Percentiles rank a stretch among this genome's conserved stretches.
Evolutionary conservation across 2,113 vertebrate genomes (phyloP).

Genomic region (Dicerorhinus sumatrensis): DNA sequence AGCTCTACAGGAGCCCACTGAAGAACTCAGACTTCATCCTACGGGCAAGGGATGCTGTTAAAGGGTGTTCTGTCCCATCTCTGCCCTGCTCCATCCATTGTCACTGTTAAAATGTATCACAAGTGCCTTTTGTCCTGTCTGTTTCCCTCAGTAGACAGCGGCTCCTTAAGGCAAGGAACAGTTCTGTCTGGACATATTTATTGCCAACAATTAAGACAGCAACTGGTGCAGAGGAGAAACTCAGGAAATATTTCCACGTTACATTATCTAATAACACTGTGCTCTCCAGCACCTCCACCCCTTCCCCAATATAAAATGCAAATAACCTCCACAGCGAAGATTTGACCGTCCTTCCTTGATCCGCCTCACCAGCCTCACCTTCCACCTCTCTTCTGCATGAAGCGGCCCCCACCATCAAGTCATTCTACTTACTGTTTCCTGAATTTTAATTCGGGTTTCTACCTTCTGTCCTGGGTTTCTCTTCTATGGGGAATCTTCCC

Average conservation of each 20-base stretch:
- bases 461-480: background rate
- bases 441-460: fast-evolving
- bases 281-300: background rate
- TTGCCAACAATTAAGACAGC: fast-evolving
- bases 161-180: background rate
- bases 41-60: fast-evolving
- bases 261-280: fast-evolving
- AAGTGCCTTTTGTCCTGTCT: fast-evolving
- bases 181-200: fast-evolving
- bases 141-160: background rate
- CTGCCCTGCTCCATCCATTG: fast-evolving
- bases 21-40: background rate
- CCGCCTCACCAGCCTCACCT: fast-evolving
- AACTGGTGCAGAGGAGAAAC: fast-evolving
- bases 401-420: fast-evolving
- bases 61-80: fast-evolving
- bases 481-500: background rate
- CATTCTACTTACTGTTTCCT: fast-evolving
- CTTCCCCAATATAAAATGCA: fast-evolving
- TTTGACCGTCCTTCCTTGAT: fast-evolving
- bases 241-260: fast-evolving
- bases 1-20: fast-evolving
- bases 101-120: too few species aligned
- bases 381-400: fast-evolving
- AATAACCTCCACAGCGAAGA: fast-evolving